A percentile compares a stretch with the other conserved stretches of the same genome.
phyloP scores from a whole-genome alignment of 2,888 invertebrate genomes.

The Trypoxylon attenuatum region DNA sequence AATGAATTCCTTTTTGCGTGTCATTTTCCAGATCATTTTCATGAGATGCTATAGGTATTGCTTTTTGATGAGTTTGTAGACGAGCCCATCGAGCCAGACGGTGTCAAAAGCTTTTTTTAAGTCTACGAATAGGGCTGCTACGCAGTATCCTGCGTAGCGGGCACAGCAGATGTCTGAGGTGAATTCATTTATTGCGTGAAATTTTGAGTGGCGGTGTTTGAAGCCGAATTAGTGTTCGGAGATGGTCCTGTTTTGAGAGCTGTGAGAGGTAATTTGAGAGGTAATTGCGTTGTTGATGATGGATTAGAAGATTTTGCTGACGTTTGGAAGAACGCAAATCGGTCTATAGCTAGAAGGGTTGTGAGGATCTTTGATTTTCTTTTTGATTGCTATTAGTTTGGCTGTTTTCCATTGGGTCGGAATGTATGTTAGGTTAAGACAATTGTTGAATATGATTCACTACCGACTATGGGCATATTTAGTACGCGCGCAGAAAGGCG shows the following conservation, averaged over 20 bases:
- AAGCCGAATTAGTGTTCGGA: slow-evolving; percentile 3
- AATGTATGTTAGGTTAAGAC: too few species aligned
- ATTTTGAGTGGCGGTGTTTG: not conserved
- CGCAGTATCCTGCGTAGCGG: not conserved
- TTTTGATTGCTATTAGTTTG: not conserved
- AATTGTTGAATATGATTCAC: too few species aligned
- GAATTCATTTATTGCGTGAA: not conserved
- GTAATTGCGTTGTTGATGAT: not conserved
- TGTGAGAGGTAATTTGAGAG: too few species aligned
- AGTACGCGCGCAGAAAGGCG: not conserved
- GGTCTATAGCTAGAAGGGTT: not conserved
- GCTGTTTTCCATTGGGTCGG: slow-evolving; percentile 15
- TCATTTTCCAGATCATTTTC: too few species aligned
- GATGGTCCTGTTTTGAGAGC: not conserved
- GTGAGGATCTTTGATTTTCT: not conserved
- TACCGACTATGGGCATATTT: not conserved
- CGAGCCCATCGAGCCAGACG: too few species aligned
- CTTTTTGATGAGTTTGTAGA: too few species aligned
- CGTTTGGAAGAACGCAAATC: slow-evolving; percentile 1
- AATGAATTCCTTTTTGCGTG: too few species aligned
- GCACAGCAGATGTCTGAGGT: not conserved
- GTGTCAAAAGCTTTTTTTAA: too few species aligned
- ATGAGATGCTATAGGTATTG: too few species aligned
- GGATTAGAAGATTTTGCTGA: not conserved
- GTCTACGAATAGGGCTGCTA: too few species aligned